phyloP scores from a whole-genome alignment of 2,888 invertebrate species.

The Scaptomyza reducta region DNA sequence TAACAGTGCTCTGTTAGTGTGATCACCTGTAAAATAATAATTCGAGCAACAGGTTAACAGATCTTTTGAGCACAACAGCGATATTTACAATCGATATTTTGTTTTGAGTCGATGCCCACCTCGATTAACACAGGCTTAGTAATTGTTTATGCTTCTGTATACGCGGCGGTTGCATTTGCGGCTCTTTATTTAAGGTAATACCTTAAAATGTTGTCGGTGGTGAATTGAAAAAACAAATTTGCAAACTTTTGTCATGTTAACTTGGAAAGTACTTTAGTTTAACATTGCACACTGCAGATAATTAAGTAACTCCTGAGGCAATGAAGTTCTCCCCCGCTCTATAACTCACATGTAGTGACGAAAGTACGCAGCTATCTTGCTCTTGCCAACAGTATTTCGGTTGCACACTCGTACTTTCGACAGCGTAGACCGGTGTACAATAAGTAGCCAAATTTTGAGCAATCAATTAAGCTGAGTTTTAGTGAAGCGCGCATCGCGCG shows the following conservation, averaged over 20 bases:
- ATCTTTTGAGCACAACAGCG: constrained; percentile 15
- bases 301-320: constrained; percentile 1
- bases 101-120: constrained; percentile 26
- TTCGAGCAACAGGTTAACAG: constrained; percentile 8
- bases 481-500: constrained; percentile 23
- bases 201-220: constrained; percentile 7
- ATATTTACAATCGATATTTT: constrained; percentile 20
- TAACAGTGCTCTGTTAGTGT: constrained; percentile 28
- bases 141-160: constrained; percentile 34
- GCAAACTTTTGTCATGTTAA: constrained; percentile 11
- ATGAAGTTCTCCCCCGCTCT: constrained; percentile 10
- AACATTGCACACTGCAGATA: not conserved
- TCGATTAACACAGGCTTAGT: constrained; percentile 38
- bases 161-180: constrained; percentile 14
- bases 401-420: constrained; percentile 28
- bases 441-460: constrained; percentile 21
- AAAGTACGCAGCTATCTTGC: constrained; percentile 42
- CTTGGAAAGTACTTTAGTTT: constrained; percentile 3
- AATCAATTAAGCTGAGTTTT: constrained; percentile 16
- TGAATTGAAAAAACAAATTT: constrained; percentile 11
- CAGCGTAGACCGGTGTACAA: constrained; percentile 32
- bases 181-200: constrained; percentile 5
- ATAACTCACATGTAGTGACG: constrained; percentile 16
- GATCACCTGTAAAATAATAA: not conserved
- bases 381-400: constrained; percentile 19